Evolutionary conservation across 2,888 invertebrate species (phyloP).

Genomic region (Gastracanthus pulcherrimus): DNA sequence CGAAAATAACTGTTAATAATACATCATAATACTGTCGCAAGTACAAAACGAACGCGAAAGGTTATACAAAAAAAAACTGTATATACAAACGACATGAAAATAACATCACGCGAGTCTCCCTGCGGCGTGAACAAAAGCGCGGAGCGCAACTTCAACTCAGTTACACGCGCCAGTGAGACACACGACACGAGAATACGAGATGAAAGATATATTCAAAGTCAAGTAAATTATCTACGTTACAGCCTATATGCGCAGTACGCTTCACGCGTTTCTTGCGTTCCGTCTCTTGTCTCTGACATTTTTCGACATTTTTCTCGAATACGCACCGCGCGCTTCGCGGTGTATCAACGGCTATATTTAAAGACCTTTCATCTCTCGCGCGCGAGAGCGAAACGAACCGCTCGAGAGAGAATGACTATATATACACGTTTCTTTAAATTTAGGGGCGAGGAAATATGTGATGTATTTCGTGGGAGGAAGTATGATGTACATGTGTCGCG

Average conservation of each 20-base stretch:
- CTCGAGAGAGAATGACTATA: no score
- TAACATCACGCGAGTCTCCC: no score
- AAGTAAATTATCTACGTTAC: background rate
- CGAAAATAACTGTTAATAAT: no score
- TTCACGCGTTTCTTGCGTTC: background rate
- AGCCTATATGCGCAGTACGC: no score
- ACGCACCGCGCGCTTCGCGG: background rate
- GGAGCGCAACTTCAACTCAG: background rate
- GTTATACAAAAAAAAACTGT: background rate
- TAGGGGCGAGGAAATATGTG: no score
- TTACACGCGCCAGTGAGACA: background rate
- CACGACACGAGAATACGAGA: no score
- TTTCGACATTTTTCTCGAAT: background rate
- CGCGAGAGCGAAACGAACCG: background rate
- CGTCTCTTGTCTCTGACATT: background rate
- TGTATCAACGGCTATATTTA: background rate
- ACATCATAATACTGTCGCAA: no score
- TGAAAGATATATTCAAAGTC: no score
- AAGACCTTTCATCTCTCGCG: background rate
- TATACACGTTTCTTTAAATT: background rate
- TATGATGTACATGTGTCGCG: no score
- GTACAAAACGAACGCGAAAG: background rate
- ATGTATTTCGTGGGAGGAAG: no score
- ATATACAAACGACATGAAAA: no score
- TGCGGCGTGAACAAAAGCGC: conserved; percentile 10